Base-by-base conservation (phyloP, 2,797 vertebrate genomes). In the Pyrocephalus nanus region DNA sequence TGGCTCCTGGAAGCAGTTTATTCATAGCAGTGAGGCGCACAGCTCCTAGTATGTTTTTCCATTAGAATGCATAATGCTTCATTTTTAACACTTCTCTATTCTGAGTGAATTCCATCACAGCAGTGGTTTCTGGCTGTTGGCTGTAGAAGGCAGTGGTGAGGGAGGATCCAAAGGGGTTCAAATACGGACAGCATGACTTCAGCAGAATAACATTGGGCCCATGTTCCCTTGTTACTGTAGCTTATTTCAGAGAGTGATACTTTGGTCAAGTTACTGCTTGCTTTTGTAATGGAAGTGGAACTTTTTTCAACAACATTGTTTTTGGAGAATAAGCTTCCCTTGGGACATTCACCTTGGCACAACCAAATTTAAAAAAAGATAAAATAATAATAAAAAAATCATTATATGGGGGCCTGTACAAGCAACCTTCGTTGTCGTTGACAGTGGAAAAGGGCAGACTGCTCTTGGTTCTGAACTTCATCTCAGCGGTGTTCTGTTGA, bases 1-100 rank as follows among this genome's bases (percentile, higher is more conserved):
- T 50, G 34, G 66, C 45, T 82, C 16, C 86, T 82, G 76, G 88
- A 96, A 94, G 85, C 86, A 60, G 11, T 91, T 97, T 84, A 89
- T 96, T 96, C 76, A 13, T 85, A 81, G 74, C 60, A 82, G 19
- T 0, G 13, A 92, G 58, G 48, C 50, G 92, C 55, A 69, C 50
- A 79, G 32, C 67, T 92, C 79, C 83, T 84, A 55, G 7, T 29
- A 23, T 70, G 22, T 71, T 81, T 92, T 92, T 71, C 66, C 53
- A 45, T 79, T 95, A 74, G 84, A 75, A 90, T 57, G 71, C 57
- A 17, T 78, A 81, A 58, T 65, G 32, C 58, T 96, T 77, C 34
- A 27, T 73, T 87, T 91, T 95, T 92, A 86, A 86, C 11, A 19
- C 67, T 65, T 47, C 29, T 43, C 38, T 81, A 36, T 66, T 27